Conservation (phyloP, 2,797 vertebrate genomes). For the Leuciscus waleckii region DNA sequence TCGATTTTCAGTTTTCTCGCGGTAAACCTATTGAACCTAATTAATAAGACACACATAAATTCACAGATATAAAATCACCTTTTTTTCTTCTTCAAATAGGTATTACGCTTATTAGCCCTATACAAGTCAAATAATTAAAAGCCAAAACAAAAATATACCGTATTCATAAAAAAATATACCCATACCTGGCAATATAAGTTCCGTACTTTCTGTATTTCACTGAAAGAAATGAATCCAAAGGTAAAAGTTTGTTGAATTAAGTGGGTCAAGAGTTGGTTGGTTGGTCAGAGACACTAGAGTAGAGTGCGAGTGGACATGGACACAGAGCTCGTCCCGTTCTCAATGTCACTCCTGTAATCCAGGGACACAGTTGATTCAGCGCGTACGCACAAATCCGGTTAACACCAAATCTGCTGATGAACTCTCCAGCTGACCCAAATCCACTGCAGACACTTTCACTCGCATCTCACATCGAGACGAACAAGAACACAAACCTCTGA, state of each 20-base stretch:
- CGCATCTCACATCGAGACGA: conserved; percentile 19
- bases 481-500: not conserved
- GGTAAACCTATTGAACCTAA: not conserved
- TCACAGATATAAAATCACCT: not conserved
- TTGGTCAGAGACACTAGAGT: not conserved
- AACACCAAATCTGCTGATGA: conserved; percentile 90
- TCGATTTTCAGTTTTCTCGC: not conserved
- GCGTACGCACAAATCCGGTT: conserved; percentile 89
- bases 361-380: conserved; percentile 85
- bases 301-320: conserved; percentile 46
- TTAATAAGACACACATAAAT: not conserved
- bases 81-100: too few species aligned
- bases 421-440: conserved; percentile 84
- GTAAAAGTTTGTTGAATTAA: not conserved
- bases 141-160: not conserved
- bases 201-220: not conserved
- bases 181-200: not conserved
- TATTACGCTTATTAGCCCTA: not conserved
- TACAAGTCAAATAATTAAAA: not conserved
- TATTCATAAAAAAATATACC: not conserved
- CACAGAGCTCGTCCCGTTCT: conserved; percentile 53
- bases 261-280: not conserved
- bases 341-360: conserved; percentile 89
- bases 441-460: conserved; percentile 74
- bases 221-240: not conserved